Conservation (phyloP, 2,797 vertebrate genomes). For the Danio jaintianensis region DNA sequence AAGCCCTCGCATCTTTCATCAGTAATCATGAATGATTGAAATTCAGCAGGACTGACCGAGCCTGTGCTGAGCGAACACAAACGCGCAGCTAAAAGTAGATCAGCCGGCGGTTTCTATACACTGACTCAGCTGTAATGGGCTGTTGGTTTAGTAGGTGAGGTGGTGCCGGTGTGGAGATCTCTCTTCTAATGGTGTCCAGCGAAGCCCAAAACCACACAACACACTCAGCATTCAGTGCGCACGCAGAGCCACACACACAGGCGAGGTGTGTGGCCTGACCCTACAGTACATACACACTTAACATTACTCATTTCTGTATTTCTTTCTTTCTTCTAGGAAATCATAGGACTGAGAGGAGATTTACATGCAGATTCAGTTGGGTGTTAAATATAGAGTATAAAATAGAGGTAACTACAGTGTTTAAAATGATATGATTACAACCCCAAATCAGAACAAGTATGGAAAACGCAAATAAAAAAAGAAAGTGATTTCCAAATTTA, state of each 20-base stretch:
- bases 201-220: constrained; percentile 77
- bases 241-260: constrained; percentile 76
- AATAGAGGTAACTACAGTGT: too few species aligned
- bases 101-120: constrained; percentile 63
- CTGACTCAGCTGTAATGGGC: constrained; percentile 76
- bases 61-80: constrained; percentile 37
- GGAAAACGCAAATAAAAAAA: too few species aligned
- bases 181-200: constrained; percentile 36
- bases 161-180: constrained; percentile 49
- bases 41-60: not conserved
- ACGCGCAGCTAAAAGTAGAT: constrained; percentile 33
- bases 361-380: too few species aligned
- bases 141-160: constrained; percentile 57
- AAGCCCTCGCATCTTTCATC: not conserved
- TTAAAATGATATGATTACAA: too few species aligned
- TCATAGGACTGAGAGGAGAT: constrained; percentile 41
- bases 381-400: too few species aligned
- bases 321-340: constrained; percentile 3
- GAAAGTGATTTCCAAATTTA: too few species aligned
- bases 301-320: not conserved
- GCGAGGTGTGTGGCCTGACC: constrained; percentile 78
- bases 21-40: constrained; percentile 28
- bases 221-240: constrained; percentile 66
- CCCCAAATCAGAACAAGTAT: too few species aligned
- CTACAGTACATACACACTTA: constrained; percentile 6